Evolutionary conservation across 2,888 invertebrate species (phyloP).

Genomic region (Chrysodeixis includens): DNA sequence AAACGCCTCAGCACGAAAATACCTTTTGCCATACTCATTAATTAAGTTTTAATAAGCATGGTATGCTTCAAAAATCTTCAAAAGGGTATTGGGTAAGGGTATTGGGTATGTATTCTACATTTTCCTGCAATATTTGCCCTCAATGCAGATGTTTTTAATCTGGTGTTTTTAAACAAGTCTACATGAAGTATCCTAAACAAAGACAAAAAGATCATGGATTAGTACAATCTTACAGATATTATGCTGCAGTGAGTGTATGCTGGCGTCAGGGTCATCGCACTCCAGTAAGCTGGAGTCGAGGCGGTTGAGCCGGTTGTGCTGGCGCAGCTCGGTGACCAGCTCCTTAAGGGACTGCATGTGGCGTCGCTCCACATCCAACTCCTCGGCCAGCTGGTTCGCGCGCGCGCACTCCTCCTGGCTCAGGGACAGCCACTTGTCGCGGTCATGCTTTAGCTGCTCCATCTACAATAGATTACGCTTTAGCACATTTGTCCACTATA

Average conservation of each 20-base stretch:
- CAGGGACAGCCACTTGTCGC: conserved; percentile 75
- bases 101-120: too few species aligned
- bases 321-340: conserved; percentile 74
- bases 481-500: too few species aligned
- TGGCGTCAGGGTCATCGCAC: conserved; percentile 81
- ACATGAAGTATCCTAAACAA: too few species aligned
- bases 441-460: conserved; percentile 81
- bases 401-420: conserved; percentile 73
- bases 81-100: too few species aligned
- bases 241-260: conserved; percentile 72
- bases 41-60: too few species aligned
- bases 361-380: conserved; percentile 73
- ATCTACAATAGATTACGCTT: conserved; percentile 71
- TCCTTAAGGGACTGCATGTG: conserved; percentile 71
- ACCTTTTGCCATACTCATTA: too few species aligned
- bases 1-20: background rate
- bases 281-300: conserved; percentile 79
- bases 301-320: conserved; percentile 75
- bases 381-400: conserved; percentile 69
- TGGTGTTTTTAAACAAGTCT: too few species aligned
- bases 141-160: too few species aligned
- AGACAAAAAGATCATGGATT: too few species aligned
- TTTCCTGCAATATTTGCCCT: too few species aligned
- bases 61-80: too few species aligned
- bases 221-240: conserved; percentile 75